These are phyloP conservation scores for Dendrocincla tyrannina DNA, from an alignment of 2,797 vertebrate species.

Conservation along the genomic window DNA sequence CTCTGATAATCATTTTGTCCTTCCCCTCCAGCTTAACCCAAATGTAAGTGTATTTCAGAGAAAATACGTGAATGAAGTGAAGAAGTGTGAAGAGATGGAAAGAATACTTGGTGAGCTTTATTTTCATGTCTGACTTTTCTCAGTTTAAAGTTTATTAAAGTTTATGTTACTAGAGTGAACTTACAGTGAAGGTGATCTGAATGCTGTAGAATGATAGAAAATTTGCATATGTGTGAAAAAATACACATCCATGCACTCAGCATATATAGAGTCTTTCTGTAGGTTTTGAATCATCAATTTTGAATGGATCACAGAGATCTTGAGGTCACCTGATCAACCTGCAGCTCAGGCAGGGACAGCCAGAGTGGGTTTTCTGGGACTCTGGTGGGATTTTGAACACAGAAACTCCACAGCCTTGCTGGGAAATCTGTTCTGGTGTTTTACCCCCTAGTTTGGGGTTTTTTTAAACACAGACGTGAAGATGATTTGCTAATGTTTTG, in stretches of 20 bases:
- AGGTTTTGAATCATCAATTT: not conserved
- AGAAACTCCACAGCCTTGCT: not conserved
- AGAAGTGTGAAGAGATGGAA: slow-evolving; percentile 97
- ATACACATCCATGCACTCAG: not conserved
- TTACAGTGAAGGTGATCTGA: not conserved
- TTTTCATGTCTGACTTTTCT: not conserved
- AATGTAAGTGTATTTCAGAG: slow-evolving; percentile 94
- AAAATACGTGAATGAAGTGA: slow-evolving; percentile 97
- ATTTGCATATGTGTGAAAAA: not conserved
- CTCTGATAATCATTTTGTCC: not conserved
- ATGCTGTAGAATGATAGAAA: not conserved
- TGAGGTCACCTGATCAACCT: not conserved
- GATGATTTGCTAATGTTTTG: not conserved
- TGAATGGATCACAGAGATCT: not conserved
- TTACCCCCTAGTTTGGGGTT: not conserved
- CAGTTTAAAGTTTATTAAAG: not conserved
- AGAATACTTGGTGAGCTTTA: slow-evolving; percentile 89
- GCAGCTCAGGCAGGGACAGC: not conserved
- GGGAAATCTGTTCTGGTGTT: not conserved
- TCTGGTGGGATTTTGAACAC: not conserved
- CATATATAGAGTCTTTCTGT: not conserved
- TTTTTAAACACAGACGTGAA: not conserved
- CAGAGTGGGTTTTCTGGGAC: not conserved
- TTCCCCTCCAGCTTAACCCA: slow-evolving; percentile 86
- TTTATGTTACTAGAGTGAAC: not conserved